Conservation (phyloP, 37 sponge, comb jelly and placozoan species). For the Eunapius fragilis region DNA sequence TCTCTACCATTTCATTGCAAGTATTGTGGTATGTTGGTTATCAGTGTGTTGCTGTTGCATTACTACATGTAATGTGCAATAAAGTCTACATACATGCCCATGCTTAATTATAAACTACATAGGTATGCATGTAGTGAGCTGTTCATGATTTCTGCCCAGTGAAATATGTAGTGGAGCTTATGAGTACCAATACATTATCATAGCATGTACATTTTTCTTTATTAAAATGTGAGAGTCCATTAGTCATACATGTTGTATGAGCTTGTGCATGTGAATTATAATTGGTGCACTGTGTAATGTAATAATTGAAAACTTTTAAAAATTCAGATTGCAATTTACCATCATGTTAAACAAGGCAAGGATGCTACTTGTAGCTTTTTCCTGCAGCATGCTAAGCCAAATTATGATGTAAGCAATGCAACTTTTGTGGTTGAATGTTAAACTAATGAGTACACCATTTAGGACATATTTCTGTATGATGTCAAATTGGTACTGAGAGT, state of each 20-base stretch:
- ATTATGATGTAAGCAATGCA: conserved; percentile 38
- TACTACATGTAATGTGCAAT: too few relatives aligned
- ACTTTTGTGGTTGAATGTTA: not conserved
- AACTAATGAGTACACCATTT: not conserved
- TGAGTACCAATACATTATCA: too few relatives aligned
- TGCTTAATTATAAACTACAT: too few relatives aligned
- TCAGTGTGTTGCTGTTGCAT: not conserved
- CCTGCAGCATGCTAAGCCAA: conserved; percentile 54
- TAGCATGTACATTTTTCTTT: too few relatives aligned
- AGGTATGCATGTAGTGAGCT: too few relatives aligned
- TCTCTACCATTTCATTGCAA: conserved; percentile 27
- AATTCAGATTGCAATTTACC: conserved; percentile 49
- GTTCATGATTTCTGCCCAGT: too few relatives aligned
- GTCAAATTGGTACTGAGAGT: conserved; percentile 77
- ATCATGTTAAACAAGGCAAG: conserved; percentile 35
- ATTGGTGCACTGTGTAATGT: not conserved
- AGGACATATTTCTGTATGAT: conserved; percentile 64
- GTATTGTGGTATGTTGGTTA: conserved; percentile 23
- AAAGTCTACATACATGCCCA: too few relatives aligned
- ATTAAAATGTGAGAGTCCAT: too few relatives aligned
- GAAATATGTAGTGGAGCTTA: too few relatives aligned
- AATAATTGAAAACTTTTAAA: not conserved
- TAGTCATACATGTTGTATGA: too few relatives aligned
- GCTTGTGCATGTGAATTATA: not conserved
- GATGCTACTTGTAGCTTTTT: conserved; percentile 18